Evolutionary conservation across 1,140 invertebrate genomes (phyloP).

Genomic region (Anagrus nilaparvatae): DNA sequence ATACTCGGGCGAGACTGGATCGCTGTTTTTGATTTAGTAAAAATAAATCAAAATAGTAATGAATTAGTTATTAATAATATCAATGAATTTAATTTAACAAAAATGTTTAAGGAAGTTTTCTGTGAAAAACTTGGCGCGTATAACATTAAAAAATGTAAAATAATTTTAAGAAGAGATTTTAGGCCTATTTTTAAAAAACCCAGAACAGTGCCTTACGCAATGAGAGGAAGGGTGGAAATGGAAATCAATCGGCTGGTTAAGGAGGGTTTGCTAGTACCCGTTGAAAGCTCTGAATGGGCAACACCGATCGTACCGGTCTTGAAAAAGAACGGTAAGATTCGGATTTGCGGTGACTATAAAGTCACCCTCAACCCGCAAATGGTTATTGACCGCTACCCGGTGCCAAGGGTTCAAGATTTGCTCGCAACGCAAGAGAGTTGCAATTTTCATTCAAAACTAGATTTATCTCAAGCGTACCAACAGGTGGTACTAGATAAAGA

Average conservation of each 20-base stretch:
- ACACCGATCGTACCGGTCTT: slow-evolving; percentile 36
- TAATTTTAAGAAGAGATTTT: neutral
- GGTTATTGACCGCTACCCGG: slow-evolving; percentile 2
- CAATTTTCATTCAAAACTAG: slow-evolving; percentile 28
- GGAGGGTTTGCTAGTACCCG: slow-evolving; percentile 8
- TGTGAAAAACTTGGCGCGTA: neutral
- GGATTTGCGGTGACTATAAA: slow-evolving; percentile 26
- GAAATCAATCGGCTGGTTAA: slow-evolving; percentile 17
- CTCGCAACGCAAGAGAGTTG: slow-evolving; percentile 21
- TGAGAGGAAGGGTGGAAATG: slow-evolving; percentile 12
- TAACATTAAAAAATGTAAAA: neutral
- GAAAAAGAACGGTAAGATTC: slow-evolving; percentile 28
- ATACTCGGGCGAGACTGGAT: slow-evolving; percentile 19
- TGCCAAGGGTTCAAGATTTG: slow-evolving; percentile 22
- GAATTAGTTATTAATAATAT: neutral
- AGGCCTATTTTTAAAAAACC: neutral
- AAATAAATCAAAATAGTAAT: slow-evolving; percentile 5
- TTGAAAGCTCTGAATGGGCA: slow-evolving; percentile 29
- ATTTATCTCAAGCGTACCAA: slow-evolving; percentile 32
- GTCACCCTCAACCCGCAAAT: slow-evolving; percentile 13
- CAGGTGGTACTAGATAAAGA: slow-evolving; percentile 29
- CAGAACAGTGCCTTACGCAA: slow-evolving; percentile 12
- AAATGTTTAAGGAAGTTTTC: neutral
- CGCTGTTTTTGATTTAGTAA: slow-evolving; percentile 7
- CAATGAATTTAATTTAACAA: too few relatives aligned